Base-by-base conservation (phyloP, 2,797 vertebrate species). In the Emydoidea blandingii region DNA sequence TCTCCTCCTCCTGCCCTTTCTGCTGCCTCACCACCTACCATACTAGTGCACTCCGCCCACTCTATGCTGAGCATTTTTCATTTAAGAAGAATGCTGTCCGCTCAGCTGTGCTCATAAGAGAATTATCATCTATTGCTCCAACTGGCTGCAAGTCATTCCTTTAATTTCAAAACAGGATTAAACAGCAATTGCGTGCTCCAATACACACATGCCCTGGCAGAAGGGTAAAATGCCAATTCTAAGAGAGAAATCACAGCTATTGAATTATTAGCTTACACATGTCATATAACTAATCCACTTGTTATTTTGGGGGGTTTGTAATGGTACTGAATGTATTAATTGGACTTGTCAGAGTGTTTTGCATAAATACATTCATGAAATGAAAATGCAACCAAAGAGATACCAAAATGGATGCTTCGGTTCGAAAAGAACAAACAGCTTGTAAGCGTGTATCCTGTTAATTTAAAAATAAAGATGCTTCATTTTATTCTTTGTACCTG, bases 21-120 rank as follows among this genome's bases (percentile, higher is more conserved):
- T 81, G 34, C 68, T 79, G 81, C 89, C 57, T 83, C 86, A 65
- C 62, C 89, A 96, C 95, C 95, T 96, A 83, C 89, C 34, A 82
- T 65, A 96, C 81, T 78, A 3, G 0, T 1, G 76, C 4, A 95
- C 97, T 96, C 96, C 98, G 96, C 97, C 95, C 96, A 91, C 85
- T 78, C 86, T 92, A 87, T 90, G 84, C 87, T 72, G 93, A 97
- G 93, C 90, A 90, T 92, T 95, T 96, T 94, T 96, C 95, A 96
- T 95, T 93, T 96, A 92, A 87, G 95, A 96, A 84, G 95, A 96
- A 84, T 81, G 84, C 89, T 89, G 93, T 86, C 95, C 95, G 93
- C 96, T 96, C 89, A 82, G 94, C 86, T 82, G 81, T 65, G 79
- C 91, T 79, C 92, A 29, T 31, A 83, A 50, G 74, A 86, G 87